These are phyloP conservation scores for Hypercompe scribonia DNA, from an alignment of 2,888 invertebrate genomes.

Conservation along the genomic window DNA sequence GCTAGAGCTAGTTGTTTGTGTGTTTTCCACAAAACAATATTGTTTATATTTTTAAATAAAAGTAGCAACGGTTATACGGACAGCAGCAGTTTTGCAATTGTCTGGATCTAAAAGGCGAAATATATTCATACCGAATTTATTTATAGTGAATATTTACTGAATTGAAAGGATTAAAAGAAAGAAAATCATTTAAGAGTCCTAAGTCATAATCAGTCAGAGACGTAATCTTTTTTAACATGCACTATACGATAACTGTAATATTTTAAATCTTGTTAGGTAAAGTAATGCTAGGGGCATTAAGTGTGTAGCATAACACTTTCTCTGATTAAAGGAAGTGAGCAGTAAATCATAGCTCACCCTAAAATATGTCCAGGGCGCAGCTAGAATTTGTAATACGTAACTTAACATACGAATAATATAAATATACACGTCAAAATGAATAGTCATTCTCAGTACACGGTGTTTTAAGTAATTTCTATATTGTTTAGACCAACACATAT, in stretches of 20 bases:
- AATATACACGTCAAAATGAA: not conserved
- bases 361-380: constrained; percentile 62
- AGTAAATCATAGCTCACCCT: constrained; percentile 72
- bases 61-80: not conserved
- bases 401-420: not conserved
- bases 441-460: not conserved
- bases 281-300: constrained; percentile 37
- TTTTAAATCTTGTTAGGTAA: constrained; percentile 11
- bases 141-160: not conserved
- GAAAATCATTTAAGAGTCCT: not conserved
- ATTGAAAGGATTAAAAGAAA: not conserved
- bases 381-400: constrained; percentile 49
- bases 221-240: not conserved
- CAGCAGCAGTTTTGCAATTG: not conserved
- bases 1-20: too few species aligned
- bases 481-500: not conserved
- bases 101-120: not conserved
- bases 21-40: too few species aligned
- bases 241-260: not conserved
- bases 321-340: constrained; percentile 71
- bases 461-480: not conserved
- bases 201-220: not conserved
- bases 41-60: not conserved
- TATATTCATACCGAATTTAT: not conserved
- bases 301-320: constrained; percentile 63